Base-by-base conservation (phyloP, 2,888 invertebrate species). In the Pinctada fucata region DNA sequence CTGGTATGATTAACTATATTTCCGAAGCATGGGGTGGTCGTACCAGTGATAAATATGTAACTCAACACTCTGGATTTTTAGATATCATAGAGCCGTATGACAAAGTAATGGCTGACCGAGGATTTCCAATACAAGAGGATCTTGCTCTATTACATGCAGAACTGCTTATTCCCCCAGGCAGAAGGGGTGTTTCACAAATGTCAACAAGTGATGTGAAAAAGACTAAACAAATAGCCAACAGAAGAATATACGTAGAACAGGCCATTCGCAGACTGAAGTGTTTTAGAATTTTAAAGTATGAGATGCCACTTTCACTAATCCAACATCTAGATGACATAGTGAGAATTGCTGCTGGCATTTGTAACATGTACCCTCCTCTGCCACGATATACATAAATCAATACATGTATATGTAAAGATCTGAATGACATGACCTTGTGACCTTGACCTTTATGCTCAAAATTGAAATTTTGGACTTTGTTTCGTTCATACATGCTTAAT, bases 101-200 rank as follows among this genome's bases (percentile, higher is more conserved):
- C 72, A 70, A 78, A 49, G 76, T 83, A 2, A 75, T 82, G 77
- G 82, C 83, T 45, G 80, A 83, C 58, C 31, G 80, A 31, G 80
- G 82, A n/a, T 83, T 82, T 16, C 68, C 45, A n/a, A 64, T 82
- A 45, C 13, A 67, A 47, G 81, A 82, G 16, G 78, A 77, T 3
- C 52, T 83, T 13, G 16, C 52, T 5, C 48, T 70, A 3, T 6
- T 70, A 10, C 10, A 51, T 2, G 72, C 73, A 10, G 65, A 68
- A 10, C 70, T 79, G 6, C 45, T 67, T 13, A 78, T 83, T 8
- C 80, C 76, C 2, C 74, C 76, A 5, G 68, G 70, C 13, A 66
- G 49, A 13, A n/a, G 48, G n/a, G 72, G 73, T 47, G 51, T 47
- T 6, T 31, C 31, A 49, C 79, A 77, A 47, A 73, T 80, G 68